Evolutionary conservation across 1,140 invertebrate genomes (phyloP), one percentile per base, ranked within the genome.

Genomic region (Drosophila rufa): DNA sequence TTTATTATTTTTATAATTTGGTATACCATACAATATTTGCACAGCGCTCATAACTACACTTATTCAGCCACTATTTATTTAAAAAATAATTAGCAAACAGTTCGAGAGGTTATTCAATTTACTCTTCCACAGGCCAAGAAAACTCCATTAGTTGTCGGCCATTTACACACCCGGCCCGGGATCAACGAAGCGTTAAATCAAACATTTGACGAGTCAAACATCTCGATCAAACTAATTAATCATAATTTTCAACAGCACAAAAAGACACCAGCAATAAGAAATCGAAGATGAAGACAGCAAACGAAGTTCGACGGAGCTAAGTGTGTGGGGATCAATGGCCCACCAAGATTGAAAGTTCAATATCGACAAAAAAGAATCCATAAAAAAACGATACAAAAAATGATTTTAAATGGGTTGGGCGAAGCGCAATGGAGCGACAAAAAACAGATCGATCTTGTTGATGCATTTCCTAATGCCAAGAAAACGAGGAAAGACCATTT

Each of bases 221-320:
- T 42, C 62, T 71, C 76, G 78, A 89, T 89, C 85, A 85, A 70
- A 74, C 81, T 69, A 89, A 89, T 89, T 87, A 89, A 89, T 90
- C 85, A 89, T 82, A 38, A 79, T 80, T 77, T 80, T 79, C 36
- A 86, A 82, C 59, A 68, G 38, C 45, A 48, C 51, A 76, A 62
- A 79, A 59, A 55, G 19, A 79, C 62, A 68, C 67, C 77, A 80
- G 58, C 61, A 66, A 57, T 58, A 51, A 50, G 30, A 56, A 66
- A 71, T 75, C 69, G 22, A 85, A 76, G 60, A 69, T 55, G 50
- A 73, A 89, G 68, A 71, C 76, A 51, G 62, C 75, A 59, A 85
- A 65, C 61, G 56, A 53, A 66, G 30, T 53, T 51, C 45, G 25
- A 47, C 27, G 42, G 42, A 33, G 33, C 58, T 43, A 14, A 66